Evolutionary conservation across 2,888 invertebrate genomes (phyloP), one percentile per base, ranked within the genome.

Genomic region (Microdon myrmicae): DNA sequence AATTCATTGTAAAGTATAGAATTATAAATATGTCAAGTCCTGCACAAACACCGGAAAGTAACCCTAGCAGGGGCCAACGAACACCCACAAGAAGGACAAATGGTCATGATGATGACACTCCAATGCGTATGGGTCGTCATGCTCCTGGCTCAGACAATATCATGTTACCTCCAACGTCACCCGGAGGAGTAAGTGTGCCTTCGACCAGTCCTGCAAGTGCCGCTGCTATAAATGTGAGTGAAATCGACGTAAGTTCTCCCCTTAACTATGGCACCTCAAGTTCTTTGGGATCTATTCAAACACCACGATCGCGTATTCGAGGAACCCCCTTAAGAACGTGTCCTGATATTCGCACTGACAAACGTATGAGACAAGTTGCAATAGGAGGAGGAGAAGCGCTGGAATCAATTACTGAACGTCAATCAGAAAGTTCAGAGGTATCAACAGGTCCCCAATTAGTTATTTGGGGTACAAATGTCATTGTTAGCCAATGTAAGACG

Each of bases 401-500:
- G 55, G 84, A 83, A 45, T 71, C 83, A 4, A 82, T 84, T 54
- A 76, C 81, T 0, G 84, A 84, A 71, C 72, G 73, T 17, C 59
- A 54, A 3, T 75, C 76, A 1, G 79, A 76, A 61, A 72, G 74
- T 13, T 76, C 76, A 0, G 77, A 77, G 45, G 68, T 74, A 6
- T 75, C 74, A n/a, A 59, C 71, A 70, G 81, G 89, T 6, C 92
- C 94, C 0, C 92, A 94, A 70, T 82, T 95, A 7, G 94, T 96
- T 0, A 95, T 97, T 72, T 97, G 96, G 96, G 97, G 97, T 8
- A 99, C 99, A 0, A 93, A 98, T 78, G 96, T 99, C 1, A 92
- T 94, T 0, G 92, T 99, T 0, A 88, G 87, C 41, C 90, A 92
- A 68, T 96, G 96, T 74, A 94, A 98, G 72, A 87, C 88, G 31